Evolutionary conservation across 2,113 vertebrate species (phyloP), one percentile per base, ranked within the genome.

Genomic region (Opisthocomus hoazin): DNA sequence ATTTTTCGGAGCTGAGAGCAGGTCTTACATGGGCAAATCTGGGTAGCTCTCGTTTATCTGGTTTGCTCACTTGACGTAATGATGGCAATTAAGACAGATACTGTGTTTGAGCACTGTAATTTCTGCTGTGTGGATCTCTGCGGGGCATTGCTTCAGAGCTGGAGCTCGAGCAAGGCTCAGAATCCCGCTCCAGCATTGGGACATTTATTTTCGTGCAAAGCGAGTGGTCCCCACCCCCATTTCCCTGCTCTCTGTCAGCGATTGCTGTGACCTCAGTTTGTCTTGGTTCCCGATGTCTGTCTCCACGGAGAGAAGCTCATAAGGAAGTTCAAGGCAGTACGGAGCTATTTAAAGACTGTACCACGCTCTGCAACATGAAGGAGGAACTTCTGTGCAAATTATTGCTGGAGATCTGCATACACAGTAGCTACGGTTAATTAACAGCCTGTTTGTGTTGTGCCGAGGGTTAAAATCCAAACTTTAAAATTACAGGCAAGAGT

Each of bases 341-440:
- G 69, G 53, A 89, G 84, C 96, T 95, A 91, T 96, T 97, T 96
- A 94, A 91, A 95, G 96, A 93, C 93, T 63, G 45, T 77, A 36
- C 63, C 50, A 24, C 85, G 93, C 88, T 90, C 58, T 80, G 63
- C 66, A 45, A 29, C 50, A 5, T 30, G 15, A 57, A 77, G 77
- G 90, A 96, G 56, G 75, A 96, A 89, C 86, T 84, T 73, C 66
- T 88, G 89, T 61, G 94, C 85, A 84, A 26, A 50, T 94, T 43
- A 50, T 57, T 53, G 12, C 65, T 87, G 82, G 91, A 86, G 93
- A 92, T 34, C 58, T 90, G 83, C 80, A 37, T 48, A 17, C 18
- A 9, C 88, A 34, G 89, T 50, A 81, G 43, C 89, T 87, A 1
- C 11, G 89, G 77, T 89, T 94, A 95, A 97, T 97, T 88, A 89